These are phyloP conservation scores for Chrysolina oricalcia DNA, from an alignment of 2,888 invertebrate genomes.

Conservation along the genomic window DNA sequence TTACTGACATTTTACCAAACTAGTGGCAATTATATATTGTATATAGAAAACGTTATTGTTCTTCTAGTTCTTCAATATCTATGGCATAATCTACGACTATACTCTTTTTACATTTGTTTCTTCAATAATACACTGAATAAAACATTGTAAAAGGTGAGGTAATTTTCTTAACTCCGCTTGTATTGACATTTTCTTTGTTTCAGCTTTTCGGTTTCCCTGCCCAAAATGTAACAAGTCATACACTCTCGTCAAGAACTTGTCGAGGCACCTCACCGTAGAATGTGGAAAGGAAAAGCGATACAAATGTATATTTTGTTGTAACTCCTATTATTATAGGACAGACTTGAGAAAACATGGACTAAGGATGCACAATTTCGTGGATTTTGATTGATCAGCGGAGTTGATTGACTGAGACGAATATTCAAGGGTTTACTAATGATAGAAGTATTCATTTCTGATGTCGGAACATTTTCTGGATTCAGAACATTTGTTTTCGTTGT, in stretches of 20 bases:
- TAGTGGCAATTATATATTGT: too few species aligned
- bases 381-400: constrained; percentile 33
- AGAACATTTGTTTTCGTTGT: too few species aligned
- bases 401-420: not conserved
- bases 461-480: too few species aligned
- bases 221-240: constrained; percentile 61
- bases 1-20: too few species aligned
- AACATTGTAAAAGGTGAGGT: too few species aligned
- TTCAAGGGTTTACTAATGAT: too few species aligned
- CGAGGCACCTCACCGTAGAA: constrained; percentile 62
- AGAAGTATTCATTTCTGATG: too few species aligned
- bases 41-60: too few species aligned
- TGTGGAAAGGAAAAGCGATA: constrained; percentile 64
- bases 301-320: constrained; percentile 57
- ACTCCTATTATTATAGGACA: constrained; percentile 59
- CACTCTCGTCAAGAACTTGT: constrained; percentile 61
- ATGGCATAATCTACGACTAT: too few species aligned
- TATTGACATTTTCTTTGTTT: constrained; percentile 12
- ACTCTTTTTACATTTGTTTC: too few species aligned
- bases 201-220: constrained; percentile 48
- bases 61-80: too few species aligned
- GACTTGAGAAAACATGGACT: constrained; percentile 59
- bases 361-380: constrained; percentile 58
- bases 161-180: not conserved
- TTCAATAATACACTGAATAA: too few species aligned